Conservation (phyloP, 2,888 invertebrate species). For the Machimus atricapillus region DNA sequence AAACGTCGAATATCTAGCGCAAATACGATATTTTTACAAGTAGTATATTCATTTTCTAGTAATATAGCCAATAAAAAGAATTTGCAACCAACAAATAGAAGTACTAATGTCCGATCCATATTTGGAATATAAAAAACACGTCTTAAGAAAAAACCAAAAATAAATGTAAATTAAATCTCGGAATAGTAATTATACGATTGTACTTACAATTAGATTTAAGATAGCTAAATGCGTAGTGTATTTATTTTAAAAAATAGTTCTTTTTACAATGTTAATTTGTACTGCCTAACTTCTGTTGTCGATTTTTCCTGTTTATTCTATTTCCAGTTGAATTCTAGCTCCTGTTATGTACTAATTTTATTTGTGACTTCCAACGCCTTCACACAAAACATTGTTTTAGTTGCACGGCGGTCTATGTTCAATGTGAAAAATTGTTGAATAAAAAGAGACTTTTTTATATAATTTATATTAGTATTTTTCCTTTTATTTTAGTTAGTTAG, state of each 20-base stretch:
- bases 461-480: background rate
- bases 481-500: background rate
- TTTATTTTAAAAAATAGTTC: background rate
- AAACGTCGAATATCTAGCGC: background rate
- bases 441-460: background rate
- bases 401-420: background rate
- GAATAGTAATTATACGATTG: background rate
- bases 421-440: background rate
- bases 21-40: background rate
- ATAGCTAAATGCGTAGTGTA: slow-evolving; percentile 6
- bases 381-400: background rate
- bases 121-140: slow-evolving; percentile 12
- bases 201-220: background rate
- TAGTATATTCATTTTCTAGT: background rate
- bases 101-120: slow-evolving; percentile 33
- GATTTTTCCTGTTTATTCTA: slow-evolving; percentile 13
- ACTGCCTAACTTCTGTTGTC: background rate
- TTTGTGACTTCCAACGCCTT: background rate
- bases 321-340: slow-evolving; percentile 10
- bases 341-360: background rate
- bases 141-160: background rate
- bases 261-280: slow-evolving; percentile 12
- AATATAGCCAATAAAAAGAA: background rate
- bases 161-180: background rate
- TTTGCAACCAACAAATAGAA: background rate